Evolutionary conservation across 1,140 invertebrate species (phyloP), one percentile per base, ranked within the genome.

Genomic region (Rhopalosiphum maidis): DNA sequence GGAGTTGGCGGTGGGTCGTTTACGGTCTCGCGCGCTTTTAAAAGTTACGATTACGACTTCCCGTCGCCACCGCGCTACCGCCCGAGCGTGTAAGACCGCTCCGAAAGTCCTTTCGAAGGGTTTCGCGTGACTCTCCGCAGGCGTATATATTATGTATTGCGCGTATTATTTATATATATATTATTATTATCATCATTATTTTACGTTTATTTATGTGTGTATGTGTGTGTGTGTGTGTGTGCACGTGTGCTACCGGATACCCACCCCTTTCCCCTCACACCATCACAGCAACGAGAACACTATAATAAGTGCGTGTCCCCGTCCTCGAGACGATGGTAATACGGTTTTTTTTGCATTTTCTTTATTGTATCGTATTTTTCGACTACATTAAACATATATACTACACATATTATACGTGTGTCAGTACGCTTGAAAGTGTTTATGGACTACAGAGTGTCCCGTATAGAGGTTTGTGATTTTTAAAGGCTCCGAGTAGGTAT

Each of bases 11-110:
- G 54, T 11, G 22, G 77, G 60, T 77, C 91, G 68, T 92, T 92
- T 85, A 92, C 91, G 91, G 91, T 93, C 91, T 93, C 77, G 91
- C 90, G 90, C 90, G 91, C 91, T 86, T 93, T 55, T 86, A 93
- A 93, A 93, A 93, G 91, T 92, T 92, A 92, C 91, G 91, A 92
- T 93, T 86, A 93, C 82, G 91, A 91, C 90, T 91, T 91, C 90
- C 90, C 90, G 60, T 77, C 54, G 90, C 51, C 88, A 35, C 23
- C 86, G 30, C 85, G 15, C 23, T 30, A 77, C 60, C 60, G 18
- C 60, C 83, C 41, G 83, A 85, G 8, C 37, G n/a, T 77, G 60
- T 83, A 37, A 83, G 77, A 11, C n/a, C 77, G 83, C 41, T 8
- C 35, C n/a, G 35, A n/a, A 35, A 77, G n/a, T 48, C 86, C 30